Conservation (phyloP, 2,888 invertebrate species). For the Spialia ferax region DNA sequence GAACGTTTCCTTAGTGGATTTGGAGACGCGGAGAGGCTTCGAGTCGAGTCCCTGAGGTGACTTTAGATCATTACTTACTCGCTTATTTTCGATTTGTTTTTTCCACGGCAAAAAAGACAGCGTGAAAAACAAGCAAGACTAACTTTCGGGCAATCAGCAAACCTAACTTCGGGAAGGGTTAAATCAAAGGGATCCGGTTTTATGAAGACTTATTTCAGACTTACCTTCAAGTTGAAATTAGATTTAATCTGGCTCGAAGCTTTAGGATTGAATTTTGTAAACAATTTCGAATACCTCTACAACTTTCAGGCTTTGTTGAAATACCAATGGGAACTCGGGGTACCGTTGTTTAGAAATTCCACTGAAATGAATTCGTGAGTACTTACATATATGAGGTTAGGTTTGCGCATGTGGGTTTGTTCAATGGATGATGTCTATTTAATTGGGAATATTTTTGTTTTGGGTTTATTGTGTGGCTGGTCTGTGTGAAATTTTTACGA, state of each 20-base stretch:
- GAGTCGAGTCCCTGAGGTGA: slow-evolving; percentile 71
- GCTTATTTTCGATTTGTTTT: slow-evolving; percentile 84
- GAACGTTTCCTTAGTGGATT: slow-evolving; percentile 45
- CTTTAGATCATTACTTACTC: slow-evolving; percentile 81
- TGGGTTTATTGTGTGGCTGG: slow-evolving; percentile 30
- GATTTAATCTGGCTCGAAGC: slow-evolving; percentile 86
- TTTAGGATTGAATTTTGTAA: slow-evolving; percentile 87
- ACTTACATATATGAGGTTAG: slow-evolving; percentile 76
- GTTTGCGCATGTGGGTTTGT: slow-evolving; percentile 69
- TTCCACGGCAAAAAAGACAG: slow-evolving; percentile 73
- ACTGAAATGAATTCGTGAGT: slow-evolving; percentile 79
- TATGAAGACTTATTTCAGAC: slow-evolving; percentile 87
- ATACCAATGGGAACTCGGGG: slow-evolving; percentile 82
- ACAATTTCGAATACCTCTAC: slow-evolving; percentile 86
- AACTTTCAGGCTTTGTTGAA: slow-evolving; percentile 84
- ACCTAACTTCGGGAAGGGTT: slow-evolving; percentile 80
- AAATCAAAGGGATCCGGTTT: slow-evolving; percentile 86
- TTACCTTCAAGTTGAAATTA: slow-evolving; percentile 86
- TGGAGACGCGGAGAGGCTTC: slow-evolving; percentile 54
- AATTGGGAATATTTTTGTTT: slow-evolving; percentile 66
- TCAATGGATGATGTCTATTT: slow-evolving; percentile 71
- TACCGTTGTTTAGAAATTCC: slow-evolving; percentile 82
- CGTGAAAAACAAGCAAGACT: slow-evolving; percentile 72
- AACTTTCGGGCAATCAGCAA: slow-evolving; percentile 85
- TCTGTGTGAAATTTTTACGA: background rate